These are phyloP conservation scores for Clunio marinus DNA, from an alignment of 2,888 invertebrate genomes.

Conservation along the genomic window DNA sequence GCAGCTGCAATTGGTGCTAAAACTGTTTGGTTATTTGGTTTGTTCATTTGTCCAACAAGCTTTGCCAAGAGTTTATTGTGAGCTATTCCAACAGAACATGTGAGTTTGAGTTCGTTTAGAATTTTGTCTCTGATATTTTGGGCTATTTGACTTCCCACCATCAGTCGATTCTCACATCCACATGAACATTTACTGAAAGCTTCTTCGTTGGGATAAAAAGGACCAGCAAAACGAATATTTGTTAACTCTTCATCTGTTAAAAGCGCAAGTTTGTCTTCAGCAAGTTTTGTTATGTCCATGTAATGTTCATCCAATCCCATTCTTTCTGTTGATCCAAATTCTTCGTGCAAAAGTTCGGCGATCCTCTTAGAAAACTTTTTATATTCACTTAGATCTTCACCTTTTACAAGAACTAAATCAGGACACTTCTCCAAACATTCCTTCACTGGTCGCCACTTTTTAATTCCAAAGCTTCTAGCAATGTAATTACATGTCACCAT, in stretches of 20 bases:
- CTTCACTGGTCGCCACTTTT: constrained; percentile 70
- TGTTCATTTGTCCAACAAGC: constrained; percentile 65
- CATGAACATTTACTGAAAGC: constrained; percentile 62
- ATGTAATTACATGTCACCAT: constrained; percentile 82
- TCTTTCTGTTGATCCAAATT: constrained; percentile 68
- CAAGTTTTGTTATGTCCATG: constrained; percentile 70
- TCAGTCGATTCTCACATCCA: constrained; percentile 67
- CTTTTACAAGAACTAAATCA: constrained; percentile 68
- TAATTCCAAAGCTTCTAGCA: constrained; percentile 69
- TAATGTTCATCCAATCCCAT: constrained; percentile 85
- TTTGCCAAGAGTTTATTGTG: constrained; percentile 82
- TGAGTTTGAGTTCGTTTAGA: constrained; percentile 64
- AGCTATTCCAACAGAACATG: constrained; percentile 76
- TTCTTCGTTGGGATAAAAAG: constrained; percentile 59
- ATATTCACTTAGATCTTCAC: constrained; percentile 78
- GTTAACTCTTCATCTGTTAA: constrained; percentile 41
- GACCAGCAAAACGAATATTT: constrained; percentile 48
- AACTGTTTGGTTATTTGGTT: constrained; percentile 79
- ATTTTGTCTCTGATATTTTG: constrained; percentile 69
- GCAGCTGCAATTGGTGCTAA: constrained; percentile 66
- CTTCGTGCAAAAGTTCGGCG: constrained; percentile 62
- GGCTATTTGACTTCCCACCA: constrained; percentile 68
- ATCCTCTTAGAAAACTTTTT: constrained; percentile 73
- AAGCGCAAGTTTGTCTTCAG: too few species aligned
- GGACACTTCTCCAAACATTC: constrained; percentile 73